Conservation (phyloP, 2,797 vertebrate genomes). For the Esox masquinongy region DNA sequence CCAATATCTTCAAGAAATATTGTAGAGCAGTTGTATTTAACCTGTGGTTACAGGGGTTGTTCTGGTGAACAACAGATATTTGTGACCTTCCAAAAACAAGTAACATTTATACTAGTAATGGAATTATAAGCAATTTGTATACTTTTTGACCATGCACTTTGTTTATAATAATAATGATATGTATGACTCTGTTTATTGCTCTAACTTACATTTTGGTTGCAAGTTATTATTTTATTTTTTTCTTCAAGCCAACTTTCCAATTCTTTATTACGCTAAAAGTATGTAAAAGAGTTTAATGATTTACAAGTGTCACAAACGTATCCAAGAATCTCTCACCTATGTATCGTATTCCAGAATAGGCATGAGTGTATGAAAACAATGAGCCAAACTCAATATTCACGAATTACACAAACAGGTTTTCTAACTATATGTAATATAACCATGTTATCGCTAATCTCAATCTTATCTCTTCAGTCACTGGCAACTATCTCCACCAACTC, state of each 20-base stretch:
- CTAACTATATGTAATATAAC: background rate
- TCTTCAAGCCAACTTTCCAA: background rate
- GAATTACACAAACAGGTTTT: background rate
- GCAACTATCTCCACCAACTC: slow-evolving; percentile 42
- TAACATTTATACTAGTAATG: too few species aligned
- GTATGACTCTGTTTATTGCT: too few species aligned
- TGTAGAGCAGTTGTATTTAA: too few species aligned
- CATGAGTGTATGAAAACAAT: slow-evolving; percentile 6
- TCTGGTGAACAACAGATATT: too few species aligned
- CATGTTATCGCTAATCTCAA: slow-evolving; percentile 31
- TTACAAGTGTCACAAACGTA: background rate
- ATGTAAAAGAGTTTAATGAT: background rate
- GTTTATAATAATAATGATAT: too few species aligned
- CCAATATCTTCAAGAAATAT: too few species aligned
- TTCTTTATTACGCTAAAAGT: background rate
- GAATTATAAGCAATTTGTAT: too few species aligned
- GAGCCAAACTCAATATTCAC: slow-evolving; percentile 20
- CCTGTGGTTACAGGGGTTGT: too few species aligned
- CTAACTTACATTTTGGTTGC: too few species aligned
- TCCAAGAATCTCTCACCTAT: background rate
- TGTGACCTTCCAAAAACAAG: too few species aligned
- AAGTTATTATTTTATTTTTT: too few species aligned
- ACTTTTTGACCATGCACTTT: too few species aligned
- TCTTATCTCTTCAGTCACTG: slow-evolving; percentile 53
- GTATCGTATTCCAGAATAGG: background rate